Evolutionary conservation across 1,140 invertebrate species (phyloP).

Genomic region (Drosophila lini): DNA sequence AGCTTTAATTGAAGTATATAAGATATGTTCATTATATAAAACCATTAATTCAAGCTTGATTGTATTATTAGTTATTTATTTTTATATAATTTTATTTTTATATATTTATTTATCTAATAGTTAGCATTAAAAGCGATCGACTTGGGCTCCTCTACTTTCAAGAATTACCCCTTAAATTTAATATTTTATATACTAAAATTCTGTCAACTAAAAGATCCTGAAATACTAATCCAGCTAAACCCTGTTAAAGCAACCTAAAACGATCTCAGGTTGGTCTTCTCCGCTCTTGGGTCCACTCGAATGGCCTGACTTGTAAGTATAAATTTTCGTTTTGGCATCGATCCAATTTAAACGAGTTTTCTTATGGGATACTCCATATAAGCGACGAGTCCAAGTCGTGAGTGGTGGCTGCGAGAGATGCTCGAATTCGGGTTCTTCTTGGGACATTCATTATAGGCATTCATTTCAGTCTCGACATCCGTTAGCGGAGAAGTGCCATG

Average conservation of each 20-base stretch:
- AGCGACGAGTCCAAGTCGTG: constrained; percentile 20
- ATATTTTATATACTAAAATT: not conserved
- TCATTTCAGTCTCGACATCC: constrained; percentile 42
- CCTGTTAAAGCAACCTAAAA: not conserved
- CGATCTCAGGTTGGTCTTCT: not conserved
- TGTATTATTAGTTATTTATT: not conserved
- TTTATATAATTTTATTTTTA: not conserved
- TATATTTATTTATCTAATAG: too few species aligned
- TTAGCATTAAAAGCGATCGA: not conserved
- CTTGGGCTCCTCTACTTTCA: too few species aligned
- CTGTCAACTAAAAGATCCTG: not conserved
- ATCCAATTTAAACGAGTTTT: constrained; percentile 70
- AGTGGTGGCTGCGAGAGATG: constrained; percentile 31
- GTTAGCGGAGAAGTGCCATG: constrained; percentile 48
- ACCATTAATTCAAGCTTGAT: too few species aligned
- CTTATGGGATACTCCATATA: constrained; percentile 46
- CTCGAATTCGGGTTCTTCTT: constrained; percentile 48
- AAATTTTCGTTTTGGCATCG: constrained; percentile 46
- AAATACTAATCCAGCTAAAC: not conserved
- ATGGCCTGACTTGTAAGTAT: constrained; percentile 30
- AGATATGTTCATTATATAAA: not conserved
- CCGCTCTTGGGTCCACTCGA: constrained; percentile 36
- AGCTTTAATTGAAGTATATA: not conserved
- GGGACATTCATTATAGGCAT: constrained; percentile 52
- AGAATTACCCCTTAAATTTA: not conserved